phyloP scores from a whole-genome alignment of 1,140 invertebrate species.

The Plectrocnemia conspersa region DNA sequence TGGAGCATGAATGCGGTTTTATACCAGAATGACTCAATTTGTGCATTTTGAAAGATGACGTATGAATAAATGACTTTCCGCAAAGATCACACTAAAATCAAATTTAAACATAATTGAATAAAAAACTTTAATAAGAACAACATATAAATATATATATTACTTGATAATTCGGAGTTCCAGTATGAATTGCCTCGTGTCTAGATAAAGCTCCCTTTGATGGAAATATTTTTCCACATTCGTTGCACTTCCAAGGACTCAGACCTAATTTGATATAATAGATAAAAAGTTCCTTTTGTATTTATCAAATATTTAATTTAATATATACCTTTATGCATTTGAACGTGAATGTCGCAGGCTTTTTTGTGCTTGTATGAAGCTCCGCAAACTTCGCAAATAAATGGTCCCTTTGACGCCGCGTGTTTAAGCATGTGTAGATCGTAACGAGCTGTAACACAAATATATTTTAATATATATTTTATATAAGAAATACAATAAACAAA shows the following conservation, averaged over 20 bases:
- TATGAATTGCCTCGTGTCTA: slow-evolving; percentile 64
- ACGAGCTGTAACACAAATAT: slow-evolving; percentile 38
- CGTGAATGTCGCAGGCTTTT: slow-evolving; percentile 59
- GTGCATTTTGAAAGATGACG: slow-evolving; percentile 65
- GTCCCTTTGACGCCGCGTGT: slow-evolving; percentile 46
- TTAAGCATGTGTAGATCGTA: slow-evolving; percentile 45
- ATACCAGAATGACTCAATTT: slow-evolving; percentile 58
- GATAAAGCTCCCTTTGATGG: slow-evolving; percentile 63
- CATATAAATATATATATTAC: slow-evolving; percentile 36
- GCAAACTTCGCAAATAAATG: slow-evolving; percentile 56
- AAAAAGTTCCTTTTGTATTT: neutral
- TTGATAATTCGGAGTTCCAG: slow-evolving; percentile 61
- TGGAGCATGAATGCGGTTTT: slow-evolving; percentile 57
- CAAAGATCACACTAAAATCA: slow-evolving; percentile 57
- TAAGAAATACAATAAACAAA: slow-evolving; percentile 10
- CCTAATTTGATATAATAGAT: slow-evolving; percentile 36
- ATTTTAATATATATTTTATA: slow-evolving; percentile 6
- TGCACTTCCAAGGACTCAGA: slow-evolving; percentile 67
- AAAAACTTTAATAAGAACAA: slow-evolving; percentile 5
- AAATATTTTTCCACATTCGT: slow-evolving; percentile 71
- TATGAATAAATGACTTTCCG: slow-evolving; percentile 65
- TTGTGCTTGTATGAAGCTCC: slow-evolving; percentile 64
- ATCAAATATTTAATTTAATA: slow-evolving; percentile 2
- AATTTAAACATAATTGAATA: slow-evolving; percentile 23
- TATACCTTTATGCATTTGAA: slow-evolving; percentile 60